Evolutionary conservation across 2,888 invertebrate genomes (phyloP), one percentile per base, ranked within the genome.

Genomic region (Serrognathus titanus): DNA sequence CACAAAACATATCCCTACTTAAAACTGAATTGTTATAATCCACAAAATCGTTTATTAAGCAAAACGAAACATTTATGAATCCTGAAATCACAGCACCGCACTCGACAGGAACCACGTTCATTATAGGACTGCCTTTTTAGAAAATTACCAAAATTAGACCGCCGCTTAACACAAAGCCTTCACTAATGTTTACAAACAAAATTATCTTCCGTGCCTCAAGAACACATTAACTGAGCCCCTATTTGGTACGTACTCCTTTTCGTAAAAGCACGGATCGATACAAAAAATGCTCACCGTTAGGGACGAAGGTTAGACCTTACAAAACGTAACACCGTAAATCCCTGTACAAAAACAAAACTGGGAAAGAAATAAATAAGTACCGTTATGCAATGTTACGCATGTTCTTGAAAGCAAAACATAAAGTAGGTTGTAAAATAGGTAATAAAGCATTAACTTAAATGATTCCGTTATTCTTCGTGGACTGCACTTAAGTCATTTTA

Each of bases 361-460:
- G 24, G 40, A 48, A 47, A 36, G 39, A 51, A 46, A 40, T 51
- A 51, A 51, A 56, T 46, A 47, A 47, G 56, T 51, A 41, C 60
- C 60, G 60, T 60, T 60, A 60, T 51, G 70, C 65, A 71, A 73
- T 72, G 70, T 71, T 74, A 72, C 73, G 74, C 73, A 69, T 70
- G 71, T 74, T 75, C 70, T 73, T 73, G 70, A 72, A 69, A 69
- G 71, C 72, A 75, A 74, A 75, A 76, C 75, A 75, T 70, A 71
- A 71, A 53, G 55, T 57, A 54, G 70, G 68, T 65, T 66, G 69
- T 72, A 72, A 72, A 74, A 71, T 68, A 62, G 70, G 72, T 61
- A 72, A 73, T 74, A 74, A 73, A 75, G 72, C 71, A 73, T 72
- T 69, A 69, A 68, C 64, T 60, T 59, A 63, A 63, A 56, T 63